Conservation (phyloP, 1,140 invertebrate species). For the Diachasmimorpha longicaudata region DNA sequence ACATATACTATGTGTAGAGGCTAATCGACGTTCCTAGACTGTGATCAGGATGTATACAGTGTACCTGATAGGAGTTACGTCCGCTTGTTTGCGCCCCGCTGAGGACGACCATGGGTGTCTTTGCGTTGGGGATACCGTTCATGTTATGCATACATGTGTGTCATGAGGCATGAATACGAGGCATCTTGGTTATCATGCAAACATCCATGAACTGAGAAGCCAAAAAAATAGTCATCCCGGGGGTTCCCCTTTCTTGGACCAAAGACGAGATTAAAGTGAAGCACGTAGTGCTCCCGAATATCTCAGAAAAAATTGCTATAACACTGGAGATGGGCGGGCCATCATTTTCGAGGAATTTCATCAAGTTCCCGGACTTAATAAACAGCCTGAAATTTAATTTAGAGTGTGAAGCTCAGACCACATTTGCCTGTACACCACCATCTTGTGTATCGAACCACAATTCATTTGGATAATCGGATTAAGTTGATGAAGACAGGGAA, state of each 20-base stretch:
- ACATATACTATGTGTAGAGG: background rate
- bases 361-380: too few species aligned
- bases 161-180: background rate
- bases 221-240: background rate
- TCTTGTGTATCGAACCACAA: too few species aligned
- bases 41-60: background rate
- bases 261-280: slow-evolving; percentile 3
- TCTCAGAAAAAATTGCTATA: background rate
- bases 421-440: too few species aligned
- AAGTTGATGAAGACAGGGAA: too few species aligned
- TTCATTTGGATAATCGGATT: too few species aligned
- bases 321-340: background rate
- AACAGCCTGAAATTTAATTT: too few species aligned
- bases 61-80: background rate
- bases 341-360: background rate
- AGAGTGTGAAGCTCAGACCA: too few species aligned
- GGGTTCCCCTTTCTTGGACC: background rate
- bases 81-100: slow-evolving; percentile 9
- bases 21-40: background rate
- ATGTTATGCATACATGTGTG: background rate
- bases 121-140: background rate
- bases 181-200: background rate
- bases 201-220: background rate
- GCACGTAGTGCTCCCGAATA: slow-evolving; percentile 10
- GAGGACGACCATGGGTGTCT: background rate